These are phyloP conservation scores for Mactra quadrangularis DNA, from an alignment of 1,140 invertebrate genomes.

Conservation along the genomic window DNA sequence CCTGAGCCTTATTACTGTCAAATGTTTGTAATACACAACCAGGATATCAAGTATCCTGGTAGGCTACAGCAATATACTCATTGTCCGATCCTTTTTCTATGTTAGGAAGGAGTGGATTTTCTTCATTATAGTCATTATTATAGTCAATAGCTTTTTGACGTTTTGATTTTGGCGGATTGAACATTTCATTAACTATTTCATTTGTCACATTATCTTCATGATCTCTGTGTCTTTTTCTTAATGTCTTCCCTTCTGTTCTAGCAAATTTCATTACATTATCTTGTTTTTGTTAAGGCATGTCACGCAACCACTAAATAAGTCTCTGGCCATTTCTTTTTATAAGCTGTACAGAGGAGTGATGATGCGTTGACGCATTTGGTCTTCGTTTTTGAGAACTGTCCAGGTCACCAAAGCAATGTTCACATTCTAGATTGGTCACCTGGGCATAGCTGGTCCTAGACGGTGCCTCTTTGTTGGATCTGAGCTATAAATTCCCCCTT, in stretches of 20 bases:
- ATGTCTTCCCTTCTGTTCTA: background rate
- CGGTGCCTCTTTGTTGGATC: background rate
- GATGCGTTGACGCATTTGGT: conserved; percentile 31
- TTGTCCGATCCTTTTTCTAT: too few species aligned
- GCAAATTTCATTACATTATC: conserved; percentile 3
- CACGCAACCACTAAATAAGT: background rate
- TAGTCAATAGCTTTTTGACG: too few species aligned
- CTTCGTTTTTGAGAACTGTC: conserved; percentile 5
- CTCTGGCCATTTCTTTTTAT: conserved; percentile 11
- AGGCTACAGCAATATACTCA: conserved; percentile 36
- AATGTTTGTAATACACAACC: conserved; percentile 1
- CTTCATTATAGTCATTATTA: too few species aligned
- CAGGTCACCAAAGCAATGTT: conserved; percentile 36
- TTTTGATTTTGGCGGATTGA: too few species aligned
- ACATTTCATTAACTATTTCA: conserved; percentile 5
- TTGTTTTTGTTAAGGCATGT: background rate
- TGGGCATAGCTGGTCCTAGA: conserved; percentile 17
- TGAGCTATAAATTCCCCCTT: background rate
- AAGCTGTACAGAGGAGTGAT: conserved; percentile 23
- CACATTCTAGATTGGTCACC: conserved; percentile 7
- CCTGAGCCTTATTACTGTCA: background rate
- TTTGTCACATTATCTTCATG: background rate
- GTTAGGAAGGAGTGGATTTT: too few species aligned
- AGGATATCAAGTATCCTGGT: conserved; percentile 39
- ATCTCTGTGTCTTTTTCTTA: background rate